Conservation (phyloP, 2,113 vertebrate species). For the Sinosuthora webbiana region DNA sequence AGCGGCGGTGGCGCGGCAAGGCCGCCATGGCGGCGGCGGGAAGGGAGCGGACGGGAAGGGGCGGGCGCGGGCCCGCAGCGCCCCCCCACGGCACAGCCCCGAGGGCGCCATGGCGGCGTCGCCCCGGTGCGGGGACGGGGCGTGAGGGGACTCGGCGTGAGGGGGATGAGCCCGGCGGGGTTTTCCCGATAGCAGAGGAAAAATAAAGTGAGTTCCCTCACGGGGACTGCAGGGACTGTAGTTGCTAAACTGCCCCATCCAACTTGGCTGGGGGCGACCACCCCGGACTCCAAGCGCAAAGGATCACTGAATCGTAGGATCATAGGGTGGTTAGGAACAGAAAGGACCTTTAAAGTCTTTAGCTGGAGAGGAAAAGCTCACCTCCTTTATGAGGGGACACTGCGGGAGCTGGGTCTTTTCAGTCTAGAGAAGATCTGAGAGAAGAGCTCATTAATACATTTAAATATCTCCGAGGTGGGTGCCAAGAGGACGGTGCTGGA, state of each 20-base stretch:
- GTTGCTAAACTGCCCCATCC: neutral
- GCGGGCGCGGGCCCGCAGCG: neutral
- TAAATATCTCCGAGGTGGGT: neutral
- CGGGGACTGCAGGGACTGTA: rapidly evolving
- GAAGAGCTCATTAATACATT: too few relatives aligned
- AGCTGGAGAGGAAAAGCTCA: neutral
- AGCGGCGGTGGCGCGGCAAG: neutral
- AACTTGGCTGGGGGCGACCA: rapidly evolving
- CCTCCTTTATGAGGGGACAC: neutral
- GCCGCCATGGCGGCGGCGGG: constrained; percentile 18
- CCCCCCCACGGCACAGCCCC: neutral
- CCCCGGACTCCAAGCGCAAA: too few relatives aligned
- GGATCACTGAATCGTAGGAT: neutral
- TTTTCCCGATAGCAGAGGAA: rapidly evolving
- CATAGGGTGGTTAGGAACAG: neutral
- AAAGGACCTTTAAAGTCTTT: neutral
- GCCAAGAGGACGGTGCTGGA: neutral
- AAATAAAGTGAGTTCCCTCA: too few relatives aligned
- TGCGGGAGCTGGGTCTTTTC: neutral
- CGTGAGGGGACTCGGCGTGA: neutral
- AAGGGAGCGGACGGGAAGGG: too few relatives aligned
- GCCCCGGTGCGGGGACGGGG: rapidly evolving
- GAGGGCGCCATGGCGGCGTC: rapidly evolving
- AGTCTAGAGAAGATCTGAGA: neutral
- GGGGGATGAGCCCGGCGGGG: rapidly evolving